Evolutionary conservation across 2,113 vertebrate species (phyloP), one percentile per base, ranked within the genome.

Genomic region (Ornithorhynchus anatinus): DNA sequence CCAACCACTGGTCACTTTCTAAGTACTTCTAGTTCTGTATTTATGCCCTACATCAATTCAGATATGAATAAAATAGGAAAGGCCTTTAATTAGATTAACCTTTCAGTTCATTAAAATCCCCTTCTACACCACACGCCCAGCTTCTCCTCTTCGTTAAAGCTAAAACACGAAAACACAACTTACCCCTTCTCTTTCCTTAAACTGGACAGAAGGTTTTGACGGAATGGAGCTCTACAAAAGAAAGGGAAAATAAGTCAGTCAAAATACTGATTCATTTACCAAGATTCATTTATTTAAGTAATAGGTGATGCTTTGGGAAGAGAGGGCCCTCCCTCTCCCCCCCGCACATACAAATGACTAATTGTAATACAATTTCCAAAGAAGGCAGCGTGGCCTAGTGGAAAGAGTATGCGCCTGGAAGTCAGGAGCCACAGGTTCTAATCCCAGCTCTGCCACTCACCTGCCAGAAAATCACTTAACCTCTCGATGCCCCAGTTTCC

Each of bases 101-200:
- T 16, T 0, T 1, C 0, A 27, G 33, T 33, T 29, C 19, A 19
- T 27, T 33, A 17, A 0, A 29, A 43, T n/a, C n/a, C n/a, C n/a
- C 5, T 4, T 23, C 14, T 44, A 32, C 40, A 22, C 2, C 36
- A 57, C 35, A 14, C 0, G 17, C 48, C 48, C 38, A 50, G 52
- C 33, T 44, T 82, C 25, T 59, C 73, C n/a, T n/a, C n/a, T n/a
- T n/a, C n/a, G 69, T 36, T 33, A 57, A 33, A 56, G 38, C 23
- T 27, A 47, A 39, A 20, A 3, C 0, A 22, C 4, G 48, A n/a
- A 70, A 40, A 25, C 45, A 20, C 23, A 35, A 92, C 97, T 98
- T 90, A 99, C 97, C 96, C 97, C 97, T 94, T 98, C 95, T 84
- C 91, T 98, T 90, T 96, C 97, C 94, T 96, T 95, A 84, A 99